Evolutionary conservation across 2,888 invertebrate genomes (phyloP).

Genomic region (Dryococelus australis): DNA sequence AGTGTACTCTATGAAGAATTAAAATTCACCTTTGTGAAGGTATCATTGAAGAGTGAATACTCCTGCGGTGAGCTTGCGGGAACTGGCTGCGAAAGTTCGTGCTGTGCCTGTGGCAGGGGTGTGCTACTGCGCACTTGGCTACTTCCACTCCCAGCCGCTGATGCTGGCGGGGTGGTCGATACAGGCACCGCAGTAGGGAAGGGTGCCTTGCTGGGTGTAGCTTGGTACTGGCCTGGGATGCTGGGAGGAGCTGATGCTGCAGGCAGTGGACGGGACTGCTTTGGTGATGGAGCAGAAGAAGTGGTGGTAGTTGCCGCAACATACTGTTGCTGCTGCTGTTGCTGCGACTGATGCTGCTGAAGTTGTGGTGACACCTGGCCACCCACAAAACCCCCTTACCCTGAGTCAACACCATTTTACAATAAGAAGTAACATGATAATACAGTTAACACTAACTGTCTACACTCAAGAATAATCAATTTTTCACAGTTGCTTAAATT

Average conservation of each 20-base stretch:
- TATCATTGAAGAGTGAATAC: slow-evolving; percentile 88
- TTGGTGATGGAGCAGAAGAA: slow-evolving; percentile 55
- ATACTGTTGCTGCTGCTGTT: slow-evolving; percentile 23
- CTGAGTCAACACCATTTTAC: too few species aligned
- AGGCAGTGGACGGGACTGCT: slow-evolving; percentile 58
- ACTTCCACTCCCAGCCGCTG: slow-evolving; percentile 36
- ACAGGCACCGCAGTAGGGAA: slow-evolving; percentile 48
- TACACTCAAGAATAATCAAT: too few species aligned
- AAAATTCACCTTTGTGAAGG: slow-evolving; percentile 64
- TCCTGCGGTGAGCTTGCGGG: slow-evolving; percentile 66
- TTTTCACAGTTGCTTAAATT: too few species aligned
- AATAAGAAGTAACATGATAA: too few species aligned
- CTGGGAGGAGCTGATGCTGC: slow-evolving; percentile 55
- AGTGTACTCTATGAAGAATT: not conserved
- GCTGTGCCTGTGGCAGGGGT: slow-evolving; percentile 41
- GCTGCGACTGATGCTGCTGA: slow-evolving; percentile 20
- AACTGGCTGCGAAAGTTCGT: slow-evolving; percentile 41
- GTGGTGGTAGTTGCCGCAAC: slow-evolving; percentile 43
- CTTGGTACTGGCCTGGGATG: slow-evolving; percentile 49
- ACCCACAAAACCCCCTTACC: not conserved
- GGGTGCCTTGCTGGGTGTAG: slow-evolving; percentile 44
- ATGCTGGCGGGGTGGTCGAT: not conserved
- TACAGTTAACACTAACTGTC: too few species aligned
- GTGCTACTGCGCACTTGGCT: slow-evolving; percentile 54
- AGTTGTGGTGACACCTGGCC: not conserved